Evolutionary conservation across 92 coral and sea anemone genomes (phyloP), one percentile per base, ranked within the genome.

Genomic region (Blastomussa wellsi): DNA sequence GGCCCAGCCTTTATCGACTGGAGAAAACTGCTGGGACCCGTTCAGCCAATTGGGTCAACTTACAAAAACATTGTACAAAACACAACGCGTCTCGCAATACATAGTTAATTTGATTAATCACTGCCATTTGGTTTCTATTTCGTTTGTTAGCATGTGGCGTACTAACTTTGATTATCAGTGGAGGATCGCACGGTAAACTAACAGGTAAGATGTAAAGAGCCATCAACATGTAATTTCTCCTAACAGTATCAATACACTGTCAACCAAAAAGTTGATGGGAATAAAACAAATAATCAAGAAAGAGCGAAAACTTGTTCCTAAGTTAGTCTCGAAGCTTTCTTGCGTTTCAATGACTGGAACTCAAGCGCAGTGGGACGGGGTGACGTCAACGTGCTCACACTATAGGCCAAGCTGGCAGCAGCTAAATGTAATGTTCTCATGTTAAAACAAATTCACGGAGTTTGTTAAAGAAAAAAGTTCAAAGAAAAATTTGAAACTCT

Each of bases 181-280:
- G 98, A 72, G 98, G 98, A 71, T 64, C 77, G 29, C 82, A 91
- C n/a, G 98, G 95, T 36, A 83, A 90, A 73, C 92, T 90, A 42
- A 92, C 98, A 89, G 98, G 97, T 93, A 11, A 31, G 74, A 68
- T 17, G 35, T 14, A 7, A 14, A 68, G 42, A 31, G 44, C 8
- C 24, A 57, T 57, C 65, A 57, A 57, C 65, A 24, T 24, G 65
- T 57, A 24, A 24, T 24, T 57, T 57, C 65, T 57, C 65, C 31
- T 5, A 22, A 57, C 65, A 57, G 5, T 57, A 57, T 5, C 65
- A 24, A 24, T 24, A 57, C 65, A 22, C 10, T 24, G 65, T 57
- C 31, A 26, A 57, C 31, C 31, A 57, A 24, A 57, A 24, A 7
- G 65, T 1, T 24, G 10, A 57, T 24, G 13, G 24, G 29, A 22